A percentile compares a stretch with the other conserved stretches of the same genome.
Evolutionary conservation across 2,113 vertebrate species (phyloP).

Genomic region (Donacobius atricapilla): DNA sequence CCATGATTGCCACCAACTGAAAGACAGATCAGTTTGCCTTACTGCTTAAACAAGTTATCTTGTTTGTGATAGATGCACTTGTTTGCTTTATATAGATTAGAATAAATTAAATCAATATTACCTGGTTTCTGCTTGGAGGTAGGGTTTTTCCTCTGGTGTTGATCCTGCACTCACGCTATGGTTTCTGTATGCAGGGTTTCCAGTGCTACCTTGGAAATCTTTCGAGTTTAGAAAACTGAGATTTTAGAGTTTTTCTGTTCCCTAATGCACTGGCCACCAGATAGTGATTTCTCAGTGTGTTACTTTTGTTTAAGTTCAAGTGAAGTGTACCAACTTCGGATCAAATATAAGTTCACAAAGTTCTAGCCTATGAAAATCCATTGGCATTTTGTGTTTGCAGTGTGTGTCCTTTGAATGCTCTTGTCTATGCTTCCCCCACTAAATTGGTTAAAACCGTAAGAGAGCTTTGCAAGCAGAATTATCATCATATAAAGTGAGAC

Average conservation of each 20-base stretch:
- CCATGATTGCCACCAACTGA: not conserved
- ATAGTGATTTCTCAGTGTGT: not conserved
- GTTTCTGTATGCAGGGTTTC: not conserved
- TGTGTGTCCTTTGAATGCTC: not conserved
- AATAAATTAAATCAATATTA: not conserved
- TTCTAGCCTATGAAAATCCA: not conserved
- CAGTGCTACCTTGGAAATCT: not conserved
- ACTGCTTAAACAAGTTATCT: not conserved
- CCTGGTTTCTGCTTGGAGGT: not conserved
- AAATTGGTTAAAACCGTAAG: not conserved
- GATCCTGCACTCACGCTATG: accelerated
- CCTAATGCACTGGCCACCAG: not conserved
- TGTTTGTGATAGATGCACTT: not conserved
- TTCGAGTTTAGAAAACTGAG: not conserved
- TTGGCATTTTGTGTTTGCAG: not conserved
- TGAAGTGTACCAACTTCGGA: not conserved
- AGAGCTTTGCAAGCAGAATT: not conserved
- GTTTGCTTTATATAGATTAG: constrained; percentile 17
- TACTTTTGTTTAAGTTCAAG: not conserved
- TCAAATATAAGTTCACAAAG: not conserved
- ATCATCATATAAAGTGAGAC: accelerated
- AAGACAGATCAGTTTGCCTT: not conserved
- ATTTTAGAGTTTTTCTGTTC: not conserved
- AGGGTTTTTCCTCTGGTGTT: not conserved
- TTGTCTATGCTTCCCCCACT: not conserved